These are phyloP conservation scores for Cryptomyrus ogoouensis DNA, from an alignment of 2,113 vertebrate species.

Conservation along the genomic window DNA sequence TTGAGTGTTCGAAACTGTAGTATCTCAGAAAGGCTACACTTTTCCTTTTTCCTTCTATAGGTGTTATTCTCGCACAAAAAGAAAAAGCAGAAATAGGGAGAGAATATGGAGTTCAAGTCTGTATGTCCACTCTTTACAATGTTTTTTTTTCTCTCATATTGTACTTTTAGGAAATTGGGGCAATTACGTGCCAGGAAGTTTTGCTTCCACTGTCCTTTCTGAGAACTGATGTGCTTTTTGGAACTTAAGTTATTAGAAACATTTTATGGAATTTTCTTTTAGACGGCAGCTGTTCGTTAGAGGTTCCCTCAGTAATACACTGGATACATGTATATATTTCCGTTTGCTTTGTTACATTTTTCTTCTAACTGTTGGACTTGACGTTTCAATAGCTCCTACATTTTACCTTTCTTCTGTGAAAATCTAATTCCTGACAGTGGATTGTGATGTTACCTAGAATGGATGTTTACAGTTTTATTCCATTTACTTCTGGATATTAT, in stretches of 20 bases:
- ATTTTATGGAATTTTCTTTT: constrained; percentile 54
- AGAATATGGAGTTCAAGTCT: constrained; percentile 39
- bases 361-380: constrained; percentile 53
- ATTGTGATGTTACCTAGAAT: constrained; percentile 78
- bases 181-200: constrained; percentile 40
- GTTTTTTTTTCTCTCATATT: constrained; percentile 49
- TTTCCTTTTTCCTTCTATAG: constrained; percentile 42
- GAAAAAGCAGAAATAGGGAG: constrained; percentile 29
- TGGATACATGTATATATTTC: constrained; percentile 65
- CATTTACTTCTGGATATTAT: constrained; percentile 96
- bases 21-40: constrained; percentile 56
- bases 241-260: constrained; percentile 46
- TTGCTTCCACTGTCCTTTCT: constrained; percentile 44
- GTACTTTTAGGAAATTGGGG: constrained; percentile 34
- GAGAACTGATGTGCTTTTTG: constrained; percentile 50
- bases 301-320: constrained; percentile 54
- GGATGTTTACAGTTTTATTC: constrained; percentile 98
- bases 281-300: constrained; percentile 41
- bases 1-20: constrained; percentile 63
- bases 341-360: constrained; percentile 51
- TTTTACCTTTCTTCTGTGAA: constrained; percentile 68
- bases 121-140: constrained; percentile 46
- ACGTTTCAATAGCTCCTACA: constrained; percentile 63
- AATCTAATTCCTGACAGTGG: constrained; percentile 64
- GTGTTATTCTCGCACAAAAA: constrained; percentile 47